phyloP scores from a whole-genome alignment of 1,140 invertebrate genomes.

The Dinothrombium tinctorium region DNA sequence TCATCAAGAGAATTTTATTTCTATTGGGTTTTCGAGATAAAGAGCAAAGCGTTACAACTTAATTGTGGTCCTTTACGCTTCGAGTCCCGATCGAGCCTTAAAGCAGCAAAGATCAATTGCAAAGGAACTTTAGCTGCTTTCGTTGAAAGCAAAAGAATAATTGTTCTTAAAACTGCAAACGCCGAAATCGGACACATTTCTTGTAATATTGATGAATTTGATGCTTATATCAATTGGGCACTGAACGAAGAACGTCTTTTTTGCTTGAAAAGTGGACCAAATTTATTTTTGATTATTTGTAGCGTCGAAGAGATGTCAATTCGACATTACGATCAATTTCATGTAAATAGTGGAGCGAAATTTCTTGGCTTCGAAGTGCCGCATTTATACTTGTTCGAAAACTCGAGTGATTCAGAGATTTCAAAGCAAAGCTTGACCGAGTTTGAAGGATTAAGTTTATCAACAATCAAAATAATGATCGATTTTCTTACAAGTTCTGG shows the following conservation, averaged over 20 bases:
- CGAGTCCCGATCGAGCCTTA: no score
- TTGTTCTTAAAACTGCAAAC: not conserved
- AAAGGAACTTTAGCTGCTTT: slow-evolving; percentile 2
- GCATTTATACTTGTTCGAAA: slow-evolving; percentile 16
- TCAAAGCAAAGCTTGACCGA: not conserved
- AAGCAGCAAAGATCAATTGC: slow-evolving; percentile 2
- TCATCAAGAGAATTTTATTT: no score
- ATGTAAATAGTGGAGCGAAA: not conserved
- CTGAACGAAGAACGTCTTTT: slow-evolving; percentile 1
- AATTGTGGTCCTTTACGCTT: no score
- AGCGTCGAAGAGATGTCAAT: not conserved
- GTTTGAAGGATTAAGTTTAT: slow-evolving; percentile 1
- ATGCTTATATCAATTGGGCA: not conserved
- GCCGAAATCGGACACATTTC: not conserved
- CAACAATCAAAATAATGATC: slow-evolving; percentile 1
- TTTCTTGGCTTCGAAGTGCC: slow-evolving; percentile 18
- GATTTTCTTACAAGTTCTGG: slow-evolving; percentile 2
- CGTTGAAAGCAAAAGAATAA: not conserved
- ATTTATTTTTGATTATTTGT: not conserved
- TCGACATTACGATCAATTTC: slow-evolving; percentile 1
- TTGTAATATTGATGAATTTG: not conserved
- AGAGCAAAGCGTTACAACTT: no score
- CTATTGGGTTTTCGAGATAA: no score
- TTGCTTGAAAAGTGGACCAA: not conserved
- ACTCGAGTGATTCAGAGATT: not conserved